These are phyloP conservation scores for Semotilus atromaculatus DNA, from an alignment of 2,797 vertebrate genomes.

Conservation along the genomic window DNA sequence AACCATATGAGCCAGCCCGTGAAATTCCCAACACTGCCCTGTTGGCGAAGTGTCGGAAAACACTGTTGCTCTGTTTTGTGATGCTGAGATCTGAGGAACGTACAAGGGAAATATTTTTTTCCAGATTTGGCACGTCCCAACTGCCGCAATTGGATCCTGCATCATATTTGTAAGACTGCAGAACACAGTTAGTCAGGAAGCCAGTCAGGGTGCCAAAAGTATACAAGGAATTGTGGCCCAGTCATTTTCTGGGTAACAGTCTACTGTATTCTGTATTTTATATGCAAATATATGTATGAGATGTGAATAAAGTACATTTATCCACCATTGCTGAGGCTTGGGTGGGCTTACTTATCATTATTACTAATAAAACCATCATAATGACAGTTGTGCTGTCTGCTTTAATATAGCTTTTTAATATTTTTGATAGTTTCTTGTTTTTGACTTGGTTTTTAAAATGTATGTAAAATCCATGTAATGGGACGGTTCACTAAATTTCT, in stretches of 20 bases:
- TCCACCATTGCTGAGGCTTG: constrained; percentile 57
- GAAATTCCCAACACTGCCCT: constrained; percentile 37
- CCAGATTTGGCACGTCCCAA: constrained; percentile 20
- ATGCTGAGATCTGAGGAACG: constrained; percentile 31
- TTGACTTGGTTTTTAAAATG: not conserved
- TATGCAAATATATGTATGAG: constrained; percentile 81
- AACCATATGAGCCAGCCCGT: constrained; percentile 43
- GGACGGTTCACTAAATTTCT: not conserved
- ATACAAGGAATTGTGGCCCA: constrained; percentile 76
- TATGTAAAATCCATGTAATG: not conserved
- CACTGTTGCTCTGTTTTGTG: not conserved
- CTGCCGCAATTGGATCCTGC: constrained; percentile 33
- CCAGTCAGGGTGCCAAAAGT: constrained; percentile 80
- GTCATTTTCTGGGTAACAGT: constrained; percentile 76
- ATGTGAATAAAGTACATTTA: constrained; percentile 83
- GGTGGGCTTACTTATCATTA: constrained; percentile 38
- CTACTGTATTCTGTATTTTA: constrained; percentile 86
- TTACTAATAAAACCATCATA: constrained; percentile 34
- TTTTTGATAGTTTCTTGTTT: not conserved
- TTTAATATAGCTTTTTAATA: not conserved
- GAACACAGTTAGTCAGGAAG: constrained; percentile 74
- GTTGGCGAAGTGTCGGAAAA: not conserved
- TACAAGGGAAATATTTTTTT: constrained; percentile 28
- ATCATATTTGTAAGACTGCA: constrained; percentile 58
- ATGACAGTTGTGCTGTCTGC: constrained; percentile 11